These are phyloP conservation scores for Aleiodes testaceus DNA, from an alignment of 2,888 invertebrate genomes.

Conservation along the genomic window DNA sequence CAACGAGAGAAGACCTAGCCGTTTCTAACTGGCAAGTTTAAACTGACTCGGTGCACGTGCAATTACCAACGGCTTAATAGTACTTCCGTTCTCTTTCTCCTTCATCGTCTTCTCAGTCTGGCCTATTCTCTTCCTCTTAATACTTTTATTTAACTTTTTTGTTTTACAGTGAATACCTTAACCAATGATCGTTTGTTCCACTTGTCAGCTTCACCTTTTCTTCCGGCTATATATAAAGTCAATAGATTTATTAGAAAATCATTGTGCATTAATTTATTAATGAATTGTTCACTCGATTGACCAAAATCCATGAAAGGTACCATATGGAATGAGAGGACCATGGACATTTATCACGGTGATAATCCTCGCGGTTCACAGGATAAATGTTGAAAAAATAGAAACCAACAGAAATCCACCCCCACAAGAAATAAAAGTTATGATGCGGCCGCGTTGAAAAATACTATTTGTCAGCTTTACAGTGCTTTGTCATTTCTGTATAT, in stretches of 20 bases:
- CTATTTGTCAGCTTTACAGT: constrained; percentile 12
- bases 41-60: constrained; percentile 40
- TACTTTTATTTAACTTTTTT: constrained; percentile 12
- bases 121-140: background rate
- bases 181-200: constrained; percentile 4
- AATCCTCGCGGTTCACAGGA: constrained; percentile 24
- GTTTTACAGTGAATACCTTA: constrained; percentile 4
- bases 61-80: constrained; percentile 44
- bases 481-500: constrained; percentile 26
- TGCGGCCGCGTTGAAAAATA: constrained; percentile 8
- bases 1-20: constrained; percentile 9
- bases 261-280: no score
- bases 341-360: constrained; percentile 28
- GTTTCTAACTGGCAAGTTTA: constrained; percentile 38
- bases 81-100: background rate
- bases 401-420: background rate
- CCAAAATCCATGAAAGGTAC: constrained; percentile 7
- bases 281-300: constrained; percentile 13
- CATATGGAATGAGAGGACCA: constrained; percentile 9
- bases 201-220: background rate
- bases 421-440: constrained; percentile 20
- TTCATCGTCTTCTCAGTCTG: background rate
- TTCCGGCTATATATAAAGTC: no score
- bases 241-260: no score
- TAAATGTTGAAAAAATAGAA: constrained; percentile 13